These are phyloP conservation scores for Aspidoscelis tigris DNA, from an alignment of 2,113 vertebrate species.

Conservation along the genomic window DNA sequence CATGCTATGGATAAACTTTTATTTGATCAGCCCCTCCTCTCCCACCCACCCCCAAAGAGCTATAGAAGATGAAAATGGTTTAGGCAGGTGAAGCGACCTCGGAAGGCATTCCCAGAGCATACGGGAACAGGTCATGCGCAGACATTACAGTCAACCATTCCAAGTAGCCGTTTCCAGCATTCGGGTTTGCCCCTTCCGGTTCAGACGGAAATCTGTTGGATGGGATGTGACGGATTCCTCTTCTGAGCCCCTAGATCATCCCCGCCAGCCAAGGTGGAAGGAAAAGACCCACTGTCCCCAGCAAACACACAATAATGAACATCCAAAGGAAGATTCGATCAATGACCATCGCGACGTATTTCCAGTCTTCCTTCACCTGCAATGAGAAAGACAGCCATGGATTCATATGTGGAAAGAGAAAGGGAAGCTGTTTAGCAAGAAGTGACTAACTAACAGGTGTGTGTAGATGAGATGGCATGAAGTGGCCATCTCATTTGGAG, in stretches of 20 bases:
- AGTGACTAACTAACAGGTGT: neutral
- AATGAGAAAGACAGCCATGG: neutral
- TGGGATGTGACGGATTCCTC: slow-evolving; percentile 24
- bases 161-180: slow-evolving; percentile 18
- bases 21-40: slow-evolving; percentile 38
- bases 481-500: neutral
- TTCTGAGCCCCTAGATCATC: slow-evolving; percentile 84
- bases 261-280: slow-evolving; percentile 96
- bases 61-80: slow-evolving; percentile 47
- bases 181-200: slow-evolving; percentile 43
- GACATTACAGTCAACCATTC: slow-evolving; percentile 36
- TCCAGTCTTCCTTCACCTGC: slow-evolving; percentile 98
- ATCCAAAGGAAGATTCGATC: slow-evolving; percentile 99
- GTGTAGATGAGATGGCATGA: no score
- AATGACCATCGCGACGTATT: slow-evolving; percentile 98
- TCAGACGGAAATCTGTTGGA: slow-evolving; percentile 27
- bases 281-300: slow-evolving; percentile 95
- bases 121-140: slow-evolving; percentile 9
- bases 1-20: slow-evolving; percentile 58
- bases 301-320: slow-evolving; percentile 93
- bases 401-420: neutral
- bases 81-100: neutral
- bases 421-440: neutral
- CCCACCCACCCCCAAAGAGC: slow-evolving; percentile 32
- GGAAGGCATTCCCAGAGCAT: neutral